phyloP scores from a whole-genome alignment of 2,888 invertebrate genomes.

The Microplitis deprimator region DNA sequence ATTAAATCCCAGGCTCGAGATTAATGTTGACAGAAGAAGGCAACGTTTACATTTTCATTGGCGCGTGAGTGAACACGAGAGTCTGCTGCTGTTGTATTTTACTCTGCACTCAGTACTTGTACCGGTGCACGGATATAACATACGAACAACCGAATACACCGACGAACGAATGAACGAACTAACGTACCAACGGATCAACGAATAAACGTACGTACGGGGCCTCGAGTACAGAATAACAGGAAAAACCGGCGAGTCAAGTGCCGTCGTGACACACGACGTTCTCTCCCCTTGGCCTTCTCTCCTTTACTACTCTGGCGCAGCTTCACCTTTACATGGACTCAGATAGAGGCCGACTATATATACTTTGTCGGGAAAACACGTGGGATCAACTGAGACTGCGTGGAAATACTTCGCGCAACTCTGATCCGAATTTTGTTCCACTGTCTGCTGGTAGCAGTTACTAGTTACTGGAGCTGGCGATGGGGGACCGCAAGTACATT shows the following conservation, averaged over 20 bases:
- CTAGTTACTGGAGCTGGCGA: not conserved
- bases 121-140: not conserved
- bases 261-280: conserved; percentile 4
- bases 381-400: conserved; percentile 20
- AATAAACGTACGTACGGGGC: not conserved
- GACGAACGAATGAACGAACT: not conserved
- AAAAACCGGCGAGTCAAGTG: conserved; percentile 2
- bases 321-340: no score
- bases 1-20: conserved; percentile 18
- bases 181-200: not conserved
- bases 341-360: no score
- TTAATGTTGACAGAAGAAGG: conserved; percentile 31
- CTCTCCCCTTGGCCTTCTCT: not conserved
- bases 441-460: no score
- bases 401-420: not conserved
- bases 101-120: not conserved
- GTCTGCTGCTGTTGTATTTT: not conserved
- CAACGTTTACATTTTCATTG: conserved; percentile 30
- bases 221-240: not conserved
- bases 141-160: not conserved
- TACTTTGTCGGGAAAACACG: not conserved
- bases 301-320: no score
- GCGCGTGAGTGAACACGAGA: conserved; percentile 1
- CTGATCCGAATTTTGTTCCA: no score
- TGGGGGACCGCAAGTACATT: not conserved